Base-by-base conservation (phyloP, 2,113 vertebrate genomes). In the Jaculus jaculus region DNA sequence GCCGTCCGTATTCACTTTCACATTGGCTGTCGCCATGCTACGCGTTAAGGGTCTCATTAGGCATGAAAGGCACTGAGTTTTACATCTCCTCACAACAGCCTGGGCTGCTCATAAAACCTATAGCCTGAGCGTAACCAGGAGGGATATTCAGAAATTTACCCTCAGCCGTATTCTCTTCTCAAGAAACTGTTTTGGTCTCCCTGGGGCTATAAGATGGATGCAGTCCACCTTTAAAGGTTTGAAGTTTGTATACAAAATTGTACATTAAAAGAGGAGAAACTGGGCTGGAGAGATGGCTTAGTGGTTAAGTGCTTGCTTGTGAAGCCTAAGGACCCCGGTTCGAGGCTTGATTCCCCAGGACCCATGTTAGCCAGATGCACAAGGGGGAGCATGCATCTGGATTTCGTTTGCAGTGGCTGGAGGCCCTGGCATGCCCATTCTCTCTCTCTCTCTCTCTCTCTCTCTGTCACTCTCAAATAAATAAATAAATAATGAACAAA, bases 221-320 rank as follows among this genome's bases (percentile, higher is more conserved):
- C 51, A 81, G 94, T 84, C 78, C 87, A 47, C 85, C 93, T 97
- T 95, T 85, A 69, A 75, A 95, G 92, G 85, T 92, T 90, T 68
- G 34, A 96, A 91, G 95, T 96, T 95, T 96, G 91, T 90, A 96
- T 95, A 94, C 88, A 96, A 95, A 85, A 86, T 61, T 79, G 37
- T 72, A 96, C 82, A 94, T 93, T 91, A 74, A 24, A 90, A 84
- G n/a, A n/a, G n/a, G n/a, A n/a, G n/a, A n/a, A n/a, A n/a, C n/a
- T n/a, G n/a, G n/a, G n/a, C n/a, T n/a, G n/a, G n/a, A n/a, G n/a
- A n/a, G n/a, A n/a, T n/a, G n/a, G n/a, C n/a, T n/a, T n/a, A n/a
- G n/a, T n/a, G n/a, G n/a, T n/a, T n/a, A n/a, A n/a, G n/a, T n/a
- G n/a, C n/a, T n/a, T n/a, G n/a, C n/a, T n/a, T n/a, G n/a, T n/a